Percentiles rank a stretch among this genome's conserved stretches.
Conservation (phyloP, 2,797 vertebrate genomes). For the Bradypodion pumilum region DNA sequence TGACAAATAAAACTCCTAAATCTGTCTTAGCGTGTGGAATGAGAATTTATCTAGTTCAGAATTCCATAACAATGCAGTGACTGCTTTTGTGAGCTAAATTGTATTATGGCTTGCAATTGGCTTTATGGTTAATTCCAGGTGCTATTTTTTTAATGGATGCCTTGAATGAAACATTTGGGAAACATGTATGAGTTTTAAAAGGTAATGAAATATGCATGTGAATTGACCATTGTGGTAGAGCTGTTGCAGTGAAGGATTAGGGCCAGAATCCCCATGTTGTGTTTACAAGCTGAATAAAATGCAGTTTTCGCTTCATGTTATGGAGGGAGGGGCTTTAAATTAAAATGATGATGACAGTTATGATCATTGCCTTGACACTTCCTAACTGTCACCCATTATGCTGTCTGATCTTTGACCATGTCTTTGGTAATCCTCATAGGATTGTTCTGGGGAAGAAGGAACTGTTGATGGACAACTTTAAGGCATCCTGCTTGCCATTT, state of each 20-base stretch:
- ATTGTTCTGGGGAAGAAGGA: not conserved
- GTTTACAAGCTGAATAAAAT: not conserved
- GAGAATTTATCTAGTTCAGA: too few relatives aligned
- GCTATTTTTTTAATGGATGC: slow-evolving; percentile 35
- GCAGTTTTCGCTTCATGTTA: not conserved
- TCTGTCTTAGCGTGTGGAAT: too few relatives aligned
- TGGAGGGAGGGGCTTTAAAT: not conserved
- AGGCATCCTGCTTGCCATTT: not conserved
- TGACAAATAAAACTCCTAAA: too few relatives aligned
- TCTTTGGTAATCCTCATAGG: not conserved
- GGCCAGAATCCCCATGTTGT: not conserved
- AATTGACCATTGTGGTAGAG: not conserved
- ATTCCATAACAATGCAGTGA: too few relatives aligned
- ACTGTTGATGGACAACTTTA: not conserved
- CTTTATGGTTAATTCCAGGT: slow-evolving; percentile 50
- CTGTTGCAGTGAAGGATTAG: not conserved
- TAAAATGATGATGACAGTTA: not conserved
- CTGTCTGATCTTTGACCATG: too few relatives aligned
- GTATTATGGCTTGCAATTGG: slow-evolving; percentile 39
- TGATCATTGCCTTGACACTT: too few relatives aligned
- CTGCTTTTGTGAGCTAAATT: slow-evolving; percentile 59
- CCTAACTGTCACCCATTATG: not conserved
- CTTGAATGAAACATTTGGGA: slow-evolving; percentile 30
- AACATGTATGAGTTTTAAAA: not conserved
- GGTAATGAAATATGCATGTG: not conserved